Evolutionary conservation across 2,888 invertebrate genomes (phyloP).

Genomic region (Paralinhomoeus sp.): DNA sequence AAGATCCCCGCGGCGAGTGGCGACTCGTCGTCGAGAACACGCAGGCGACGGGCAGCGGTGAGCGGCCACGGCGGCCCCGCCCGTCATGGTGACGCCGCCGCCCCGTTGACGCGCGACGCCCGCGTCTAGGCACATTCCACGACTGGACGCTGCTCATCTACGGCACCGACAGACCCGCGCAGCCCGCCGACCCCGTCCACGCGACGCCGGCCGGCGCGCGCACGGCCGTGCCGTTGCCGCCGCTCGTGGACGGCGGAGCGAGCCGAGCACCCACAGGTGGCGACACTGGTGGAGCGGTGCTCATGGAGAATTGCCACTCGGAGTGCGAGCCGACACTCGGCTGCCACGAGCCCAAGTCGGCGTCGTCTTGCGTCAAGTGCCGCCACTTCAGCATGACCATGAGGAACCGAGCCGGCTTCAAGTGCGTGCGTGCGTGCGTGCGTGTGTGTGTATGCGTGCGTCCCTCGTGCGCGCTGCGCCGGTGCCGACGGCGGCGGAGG

Average conservation of each 20-base stretch:
- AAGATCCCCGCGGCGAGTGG: slow-evolving; percentile 32
- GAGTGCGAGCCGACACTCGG: slow-evolving; percentile 1
- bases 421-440: slow-evolving; percentile 6
- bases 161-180: slow-evolving; percentile 46
- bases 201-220: background rate
- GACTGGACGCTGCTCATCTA: slow-evolving; percentile 92
- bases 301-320: background rate
- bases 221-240: too few relatives aligned
- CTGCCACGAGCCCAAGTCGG: slow-evolving; percentile 1
- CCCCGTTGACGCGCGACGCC: too few relatives aligned
- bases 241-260: too few relatives aligned
- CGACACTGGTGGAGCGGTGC: background rate
- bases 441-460: background rate
- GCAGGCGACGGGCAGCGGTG: slow-evolving; percentile 5
- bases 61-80: background rate
- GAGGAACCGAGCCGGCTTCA: slow-evolving; percentile 21
- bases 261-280: too few relatives aligned
- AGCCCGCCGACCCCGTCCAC: slow-evolving; percentile 16
- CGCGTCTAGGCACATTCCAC: slow-evolving; percentile 53
- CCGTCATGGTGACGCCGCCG: background rate
- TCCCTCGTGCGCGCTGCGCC: background rate
- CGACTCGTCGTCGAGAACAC: slow-evolving; percentile 26
- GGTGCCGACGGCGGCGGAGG: background rate
- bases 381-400: slow-evolving; percentile 17
- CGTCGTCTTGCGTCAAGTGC: slow-evolving; percentile 20